These are phyloP conservation scores for Cebidichthys violaceus DNA, from an alignment of 2,113 vertebrate species.

Conservation along the genomic window DNA sequence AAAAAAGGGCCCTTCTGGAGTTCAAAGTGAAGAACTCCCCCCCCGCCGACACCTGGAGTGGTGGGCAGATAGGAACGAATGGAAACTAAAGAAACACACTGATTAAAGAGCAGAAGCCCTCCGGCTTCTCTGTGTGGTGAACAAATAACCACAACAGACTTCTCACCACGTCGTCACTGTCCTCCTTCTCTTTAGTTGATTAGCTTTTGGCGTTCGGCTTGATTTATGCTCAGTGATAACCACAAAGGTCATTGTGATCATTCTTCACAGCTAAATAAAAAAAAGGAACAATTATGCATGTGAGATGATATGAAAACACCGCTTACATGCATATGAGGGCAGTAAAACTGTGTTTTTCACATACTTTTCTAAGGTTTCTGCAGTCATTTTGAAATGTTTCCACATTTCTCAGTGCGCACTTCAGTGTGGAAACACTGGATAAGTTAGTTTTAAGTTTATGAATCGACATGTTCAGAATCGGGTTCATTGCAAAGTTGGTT, in stretches of 20 bases:
- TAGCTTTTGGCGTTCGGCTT: not conserved
- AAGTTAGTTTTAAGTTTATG: not conserved
- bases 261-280: slow-evolving; percentile 6
- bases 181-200: slow-evolving; percentile 18
- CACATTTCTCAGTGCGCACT: not conserved
- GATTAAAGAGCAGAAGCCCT: slow-evolving; percentile 62
- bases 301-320: not conserved
- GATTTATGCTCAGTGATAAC: slow-evolving; percentile 25
- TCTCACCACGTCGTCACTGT: slow-evolving; percentile 7
- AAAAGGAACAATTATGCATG: not conserved
- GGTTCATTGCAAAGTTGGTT: not conserved
- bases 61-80: slow-evolving; percentile 58
- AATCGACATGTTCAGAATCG: no score
- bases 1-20: slow-evolving; percentile 73
- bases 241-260: slow-evolving; percentile 6
- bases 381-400: not conserved
- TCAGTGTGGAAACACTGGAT: not conserved
- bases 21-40: slow-evolving; percentile 78
- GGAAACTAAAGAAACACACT: slow-evolving; percentile 15
- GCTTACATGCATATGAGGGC: not conserved
- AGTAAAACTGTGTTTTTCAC: not conserved
- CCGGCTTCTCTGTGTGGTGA: slow-evolving; percentile 17
- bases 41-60: slow-evolving; percentile 76
- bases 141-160: not conserved
- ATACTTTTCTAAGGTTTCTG: not conserved